phyloP scores from a whole-genome alignment of 2,888 invertebrate species.

The Hymenopus coronatus region DNA sequence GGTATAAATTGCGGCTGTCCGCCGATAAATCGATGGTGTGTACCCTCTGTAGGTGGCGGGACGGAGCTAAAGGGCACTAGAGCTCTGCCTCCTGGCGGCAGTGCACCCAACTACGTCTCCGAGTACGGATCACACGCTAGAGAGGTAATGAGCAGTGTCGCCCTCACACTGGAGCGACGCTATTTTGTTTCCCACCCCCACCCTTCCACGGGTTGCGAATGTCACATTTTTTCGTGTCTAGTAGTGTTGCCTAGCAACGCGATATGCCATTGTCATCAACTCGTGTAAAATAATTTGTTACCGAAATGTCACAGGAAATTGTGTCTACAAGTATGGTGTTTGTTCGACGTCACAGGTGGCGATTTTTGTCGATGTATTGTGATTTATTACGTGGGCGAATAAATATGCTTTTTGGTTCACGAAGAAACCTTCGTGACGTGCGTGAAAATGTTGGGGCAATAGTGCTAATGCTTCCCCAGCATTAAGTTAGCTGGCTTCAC shows the following conservation, averaged over 20 bases:
- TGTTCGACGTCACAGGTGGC: not conserved
- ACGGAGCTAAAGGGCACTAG: not conserved
- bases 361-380: not conserved
- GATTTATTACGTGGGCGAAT: not conserved
- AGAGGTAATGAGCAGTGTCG: conserved; percentile 1
- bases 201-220: not conserved
- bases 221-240: not conserved
- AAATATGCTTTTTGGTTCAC: too few species aligned
- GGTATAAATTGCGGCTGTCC: not conserved
- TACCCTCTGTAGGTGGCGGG: not conserved
- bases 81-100: conserved; percentile 15
- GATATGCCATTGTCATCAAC: not conserved
- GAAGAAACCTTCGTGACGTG: too few species aligned
- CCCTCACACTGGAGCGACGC: not conserved
- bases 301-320: not conserved
- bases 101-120: conserved; percentile 18
- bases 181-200: not conserved
- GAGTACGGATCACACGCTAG: not conserved
- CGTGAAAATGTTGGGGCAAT: too few species aligned
- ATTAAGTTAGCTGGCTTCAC: too few species aligned
- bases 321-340: not conserved
- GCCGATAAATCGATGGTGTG: not conserved
- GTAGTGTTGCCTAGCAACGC: not conserved
- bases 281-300: not conserved
- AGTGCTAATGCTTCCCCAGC: too few species aligned